Evolutionary conservation across 2,113 vertebrate genomes (phyloP).

Genomic region (Hemiscyllium ocellatum): DNA sequence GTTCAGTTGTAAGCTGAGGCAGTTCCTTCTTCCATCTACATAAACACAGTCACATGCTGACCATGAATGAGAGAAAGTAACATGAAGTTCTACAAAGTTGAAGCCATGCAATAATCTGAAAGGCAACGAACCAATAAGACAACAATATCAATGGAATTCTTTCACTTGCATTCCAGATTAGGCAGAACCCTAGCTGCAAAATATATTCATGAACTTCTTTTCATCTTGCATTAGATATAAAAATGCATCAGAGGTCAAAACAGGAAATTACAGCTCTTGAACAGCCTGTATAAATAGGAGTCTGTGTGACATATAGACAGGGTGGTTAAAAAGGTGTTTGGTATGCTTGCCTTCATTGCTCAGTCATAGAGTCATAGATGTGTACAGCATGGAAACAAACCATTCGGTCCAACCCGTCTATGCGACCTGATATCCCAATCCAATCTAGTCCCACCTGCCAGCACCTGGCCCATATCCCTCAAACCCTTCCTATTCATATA

Average conservation of each 20-base stretch:
- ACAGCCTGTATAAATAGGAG: background rate
- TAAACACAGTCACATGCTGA: background rate
- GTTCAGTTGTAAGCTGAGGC: background rate
- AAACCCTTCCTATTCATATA: no score
- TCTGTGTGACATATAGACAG: no score
- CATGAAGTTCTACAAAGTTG: background rate
- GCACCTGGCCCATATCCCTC: no score
- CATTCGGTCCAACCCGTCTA: no score
- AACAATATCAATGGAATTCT: background rate
- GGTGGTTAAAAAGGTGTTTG: no score
- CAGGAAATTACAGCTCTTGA: background rate
- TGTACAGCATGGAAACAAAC: no score
- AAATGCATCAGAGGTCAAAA: background rate
- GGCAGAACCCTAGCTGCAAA: background rate
- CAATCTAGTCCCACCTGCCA: no score
- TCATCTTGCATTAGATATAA: background rate
- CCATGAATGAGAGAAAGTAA: background rate
- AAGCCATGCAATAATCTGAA: background rate
- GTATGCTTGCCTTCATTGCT: no score
- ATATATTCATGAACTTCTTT: background rate
- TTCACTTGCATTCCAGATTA: background rate
- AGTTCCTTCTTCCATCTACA: background rate
- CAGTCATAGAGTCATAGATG: no score
- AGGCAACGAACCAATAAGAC: background rate
- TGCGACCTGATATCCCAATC: no score